phyloP scores from a whole-genome alignment of 2,113 vertebrate species.

The Scartelaos histophorus region DNA sequence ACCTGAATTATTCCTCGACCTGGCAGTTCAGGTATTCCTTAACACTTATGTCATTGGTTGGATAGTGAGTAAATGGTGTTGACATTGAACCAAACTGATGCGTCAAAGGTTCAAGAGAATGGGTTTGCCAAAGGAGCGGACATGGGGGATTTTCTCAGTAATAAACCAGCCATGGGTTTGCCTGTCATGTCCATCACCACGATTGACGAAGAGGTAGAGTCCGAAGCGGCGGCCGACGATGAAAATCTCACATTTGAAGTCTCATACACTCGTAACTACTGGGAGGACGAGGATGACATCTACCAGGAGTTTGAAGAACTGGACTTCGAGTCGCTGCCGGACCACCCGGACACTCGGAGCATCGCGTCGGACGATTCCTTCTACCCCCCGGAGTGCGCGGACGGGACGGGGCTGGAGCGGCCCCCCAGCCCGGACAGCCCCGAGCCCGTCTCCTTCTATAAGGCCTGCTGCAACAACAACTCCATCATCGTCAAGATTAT shows the following conservation, averaged over 20 bases:
- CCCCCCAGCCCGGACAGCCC: constrained; percentile 68
- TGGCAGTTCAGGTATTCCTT: constrained; percentile 9
- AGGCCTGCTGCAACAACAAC: constrained; percentile 90
- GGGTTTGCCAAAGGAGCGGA: constrained; percentile 33
- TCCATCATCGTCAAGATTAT: constrained; percentile 84
- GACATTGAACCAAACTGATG: constrained; percentile 74
- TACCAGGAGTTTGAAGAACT: constrained; percentile 83
- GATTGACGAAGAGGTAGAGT: constrained; percentile 20
- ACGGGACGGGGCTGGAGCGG: constrained; percentile 12
- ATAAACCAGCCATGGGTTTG: constrained; percentile 21
- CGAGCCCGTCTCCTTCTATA: constrained; percentile 80
- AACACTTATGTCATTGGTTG: constrained; percentile 10
- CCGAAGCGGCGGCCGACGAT: constrained; percentile 11
- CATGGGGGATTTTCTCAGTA: constrained; percentile 9
- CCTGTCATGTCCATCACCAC: constrained; percentile 44
- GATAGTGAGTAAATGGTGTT: constrained; percentile 80
- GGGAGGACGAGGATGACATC: constrained; percentile 76
- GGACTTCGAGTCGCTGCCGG: constrained; percentile 77
- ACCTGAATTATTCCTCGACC: background rate
- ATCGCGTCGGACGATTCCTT: constrained; percentile 90
- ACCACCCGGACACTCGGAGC: constrained; percentile 81
- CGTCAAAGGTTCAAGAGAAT: constrained; percentile 66
- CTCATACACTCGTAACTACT: constrained; percentile 55
- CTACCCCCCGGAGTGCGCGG: constrained; percentile 78
- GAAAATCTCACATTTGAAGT: constrained; percentile 2